These are phyloP conservation scores for Cyanoderma ruficeps DNA, from an alignment of 2,113 vertebrate genomes.

Conservation along the genomic window DNA sequence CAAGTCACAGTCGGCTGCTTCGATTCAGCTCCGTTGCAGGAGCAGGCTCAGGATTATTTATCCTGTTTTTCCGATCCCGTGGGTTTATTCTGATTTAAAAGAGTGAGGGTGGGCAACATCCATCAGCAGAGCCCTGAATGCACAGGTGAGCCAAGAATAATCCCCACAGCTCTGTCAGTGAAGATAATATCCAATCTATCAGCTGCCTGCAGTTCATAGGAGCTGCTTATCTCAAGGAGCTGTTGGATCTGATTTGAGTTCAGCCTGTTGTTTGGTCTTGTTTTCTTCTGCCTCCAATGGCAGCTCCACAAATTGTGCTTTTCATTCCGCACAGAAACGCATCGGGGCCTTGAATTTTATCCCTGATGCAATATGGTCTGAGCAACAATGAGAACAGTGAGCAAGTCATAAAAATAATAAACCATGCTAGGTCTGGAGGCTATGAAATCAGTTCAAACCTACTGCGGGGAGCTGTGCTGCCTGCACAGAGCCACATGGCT, in stretches of 20 bases:
- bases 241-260: conserved; percentile 10
- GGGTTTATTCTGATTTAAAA: neutral
- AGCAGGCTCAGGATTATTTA: neutral
- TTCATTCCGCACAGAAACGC: neutral
- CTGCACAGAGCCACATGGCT: conserved; percentile 72
- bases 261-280: conserved; percentile 35
- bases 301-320: neutral
- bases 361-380: conserved; percentile 43
- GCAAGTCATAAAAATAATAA: conserved; percentile 69
- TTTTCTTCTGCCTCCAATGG: conserved; percentile 8
- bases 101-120: neutral
- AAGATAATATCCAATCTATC: neutral
- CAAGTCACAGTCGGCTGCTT: conserved; percentile 9
- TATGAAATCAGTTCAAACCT: conserved; percentile 70
- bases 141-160: neutral
- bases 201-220: neutral
- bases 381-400: conserved; percentile 55
- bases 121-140: neutral
- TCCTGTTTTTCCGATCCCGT: neutral
- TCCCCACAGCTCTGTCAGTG: neutral
- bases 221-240: conserved; percentile 19
- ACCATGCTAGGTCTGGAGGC: conserved; percentile 62
- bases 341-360: conserved; percentile 48
- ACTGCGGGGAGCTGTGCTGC: conserved; percentile 69
- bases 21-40: neutral